Evolutionary conservation across 2,888 invertebrate species (phyloP).

Genomic region (Rhabditophanes sp.): DNA sequence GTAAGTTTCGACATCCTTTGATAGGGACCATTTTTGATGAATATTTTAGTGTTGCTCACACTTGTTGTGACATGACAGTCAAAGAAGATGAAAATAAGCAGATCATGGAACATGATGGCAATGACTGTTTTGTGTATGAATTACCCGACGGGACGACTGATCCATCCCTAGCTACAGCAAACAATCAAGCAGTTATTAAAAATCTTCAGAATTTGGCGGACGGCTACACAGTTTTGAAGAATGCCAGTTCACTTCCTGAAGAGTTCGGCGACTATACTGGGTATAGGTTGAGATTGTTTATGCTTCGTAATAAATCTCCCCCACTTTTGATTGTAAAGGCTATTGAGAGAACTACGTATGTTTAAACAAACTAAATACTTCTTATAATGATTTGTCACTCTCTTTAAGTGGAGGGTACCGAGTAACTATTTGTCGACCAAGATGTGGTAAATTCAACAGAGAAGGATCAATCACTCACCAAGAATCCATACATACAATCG

Average conservation of each 20-base stretch:
- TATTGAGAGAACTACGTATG: slow-evolving; percentile 37
- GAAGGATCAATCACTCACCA: slow-evolving; percentile 12
- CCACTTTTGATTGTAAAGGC: slow-evolving; percentile 41
- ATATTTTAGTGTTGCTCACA: slow-evolving; percentile 29
- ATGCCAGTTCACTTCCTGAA: slow-evolving; percentile 34
- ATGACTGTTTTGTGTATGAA: slow-evolving; percentile 43
- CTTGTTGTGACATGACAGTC: slow-evolving; percentile 28
- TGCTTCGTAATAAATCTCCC: slow-evolving; percentile 40
- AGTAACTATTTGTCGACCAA: slow-evolving; percentile 41
- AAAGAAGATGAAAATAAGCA: slow-evolving; percentile 11
- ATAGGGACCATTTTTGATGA: slow-evolving; percentile 1
- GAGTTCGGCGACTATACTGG: slow-evolving; percentile 29
- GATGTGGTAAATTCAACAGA: slow-evolving; percentile 19
- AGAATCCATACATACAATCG: slow-evolving; percentile 4
- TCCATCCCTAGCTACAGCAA: slow-evolving; percentile 4
- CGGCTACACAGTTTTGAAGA: slow-evolving; percentile 16
- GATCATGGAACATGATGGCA: slow-evolving; percentile 32
- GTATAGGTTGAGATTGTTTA: slow-evolving; percentile 35
- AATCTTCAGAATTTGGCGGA: slow-evolving; percentile 7
- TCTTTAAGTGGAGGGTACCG: slow-evolving; percentile 38
- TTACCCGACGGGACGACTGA: slow-evolving; percentile 28
- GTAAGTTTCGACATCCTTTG: slow-evolving; percentile 17
- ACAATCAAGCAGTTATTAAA: slow-evolving; percentile 3
- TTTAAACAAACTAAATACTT: too few relatives aligned
- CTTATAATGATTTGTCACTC: neutral